Percentiles rank a stretch among this genome's conserved stretches.
phyloP scores from a whole-genome alignment of 2,797 vertebrate species.

The Sphenodon punctatus region DNA sequence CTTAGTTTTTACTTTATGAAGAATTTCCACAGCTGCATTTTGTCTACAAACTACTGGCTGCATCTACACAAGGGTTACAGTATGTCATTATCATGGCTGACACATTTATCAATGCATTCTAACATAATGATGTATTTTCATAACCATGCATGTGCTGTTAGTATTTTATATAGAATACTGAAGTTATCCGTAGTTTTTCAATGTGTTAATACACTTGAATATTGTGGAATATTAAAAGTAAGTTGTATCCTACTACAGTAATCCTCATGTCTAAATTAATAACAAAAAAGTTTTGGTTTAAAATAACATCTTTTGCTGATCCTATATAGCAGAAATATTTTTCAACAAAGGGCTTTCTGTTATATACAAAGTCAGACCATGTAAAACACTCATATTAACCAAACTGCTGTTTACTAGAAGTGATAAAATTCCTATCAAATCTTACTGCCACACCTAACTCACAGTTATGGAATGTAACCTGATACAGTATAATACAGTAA shows the following conservation, averaged over 20 bases:
- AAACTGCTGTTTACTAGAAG: background rate
- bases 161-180: conserved; percentile 26
- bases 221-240: background rate
- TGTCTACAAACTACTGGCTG: conserved; percentile 46
- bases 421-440: conserved; percentile 15
- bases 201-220: too few relatives aligned
- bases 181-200: conserved; percentile 26
- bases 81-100: conserved; percentile 49
- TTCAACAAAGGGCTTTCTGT: background rate
- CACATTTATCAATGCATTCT: conserved; percentile 66
- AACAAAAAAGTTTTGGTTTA: conserved; percentile 28
- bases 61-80: conserved; percentile 57
- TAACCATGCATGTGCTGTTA: conserved; percentile 7
- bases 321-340: conserved; percentile 12
- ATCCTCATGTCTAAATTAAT: conserved; percentile 4
- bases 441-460: conserved; percentile 8
- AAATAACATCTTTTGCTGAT: conserved; percentile 24
- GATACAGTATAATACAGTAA: background rate
- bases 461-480: background rate
- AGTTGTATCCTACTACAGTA: conserved; percentile 5
- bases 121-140: conserved; percentile 47
- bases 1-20: background rate
- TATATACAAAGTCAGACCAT: background rate
- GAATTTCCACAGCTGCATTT: conserved; percentile 56
- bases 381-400: background rate